Conservation (phyloP, 2,797 vertebrate genomes). For the Acanthurus tractus region DNA sequence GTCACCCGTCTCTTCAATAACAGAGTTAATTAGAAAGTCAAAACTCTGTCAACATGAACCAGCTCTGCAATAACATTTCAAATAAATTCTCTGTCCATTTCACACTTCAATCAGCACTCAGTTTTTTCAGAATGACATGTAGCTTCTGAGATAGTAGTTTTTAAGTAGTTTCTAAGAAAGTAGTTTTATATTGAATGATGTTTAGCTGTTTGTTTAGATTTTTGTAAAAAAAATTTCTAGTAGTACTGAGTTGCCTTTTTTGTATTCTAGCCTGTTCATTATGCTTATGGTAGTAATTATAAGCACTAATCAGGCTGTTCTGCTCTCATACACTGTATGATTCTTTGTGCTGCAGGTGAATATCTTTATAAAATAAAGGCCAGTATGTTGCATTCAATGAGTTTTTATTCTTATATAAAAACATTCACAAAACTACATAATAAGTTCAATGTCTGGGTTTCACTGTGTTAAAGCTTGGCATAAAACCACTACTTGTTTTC, state of each 20-base stretch:
- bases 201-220: neutral
- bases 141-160: slow-evolving; percentile 8
- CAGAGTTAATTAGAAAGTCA: neutral
- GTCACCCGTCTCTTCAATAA: neutral
- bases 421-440: slow-evolving; percentile 24
- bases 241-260: neutral
- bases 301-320: neutral
- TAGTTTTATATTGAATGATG: slow-evolving; percentile 1
- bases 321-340: neutral
- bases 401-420: slow-evolving; percentile 66
- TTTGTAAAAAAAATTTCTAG: neutral
- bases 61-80: slow-evolving; percentile 15
- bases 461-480: slow-evolving; percentile 31
- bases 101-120: slow-evolving; percentile 17
- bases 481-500: slow-evolving; percentile 49
- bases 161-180: neutral
- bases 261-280: slow-evolving; percentile 1
- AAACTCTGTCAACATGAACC: slow-evolving; percentile 1
- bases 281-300: neutral
- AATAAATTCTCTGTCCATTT: slow-evolving; percentile 1
- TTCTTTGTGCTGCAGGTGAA: slow-evolving; percentile 15
- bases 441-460: slow-evolving; percentile 21
- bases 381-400: slow-evolving; percentile 25
- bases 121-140: neutral
- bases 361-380: slow-evolving; percentile 24